These are phyloP conservation scores for Antitype chi DNA, from an alignment of 2,888 invertebrate species.

Conservation along the genomic window DNA sequence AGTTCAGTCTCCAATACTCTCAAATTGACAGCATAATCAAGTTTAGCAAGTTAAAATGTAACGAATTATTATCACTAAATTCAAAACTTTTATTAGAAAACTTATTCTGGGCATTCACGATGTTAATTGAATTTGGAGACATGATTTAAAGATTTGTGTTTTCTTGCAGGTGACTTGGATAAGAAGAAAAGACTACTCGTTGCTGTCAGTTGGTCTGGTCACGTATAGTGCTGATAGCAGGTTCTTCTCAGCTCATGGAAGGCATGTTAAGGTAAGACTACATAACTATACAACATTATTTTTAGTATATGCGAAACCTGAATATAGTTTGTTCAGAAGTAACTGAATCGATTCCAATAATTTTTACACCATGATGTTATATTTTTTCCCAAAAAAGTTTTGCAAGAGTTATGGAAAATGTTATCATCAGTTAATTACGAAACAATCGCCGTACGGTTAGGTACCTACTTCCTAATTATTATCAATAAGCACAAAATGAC, in stretches of 20 bases:
- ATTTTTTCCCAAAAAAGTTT: too few species aligned
- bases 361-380: too few species aligned
- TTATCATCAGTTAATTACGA: too few species aligned
- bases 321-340: too few species aligned
- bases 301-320: too few species aligned
- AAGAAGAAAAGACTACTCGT: constrained; percentile 92
- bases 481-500: too few species aligned
- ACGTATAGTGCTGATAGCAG: constrained; percentile 92
- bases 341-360: too few species aligned
- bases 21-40: neutral
- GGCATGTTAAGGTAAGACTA: constrained; percentile 89
- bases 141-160: neutral
- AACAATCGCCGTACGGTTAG: too few species aligned
- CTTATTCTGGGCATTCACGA: neutral
- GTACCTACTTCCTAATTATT: too few species aligned
- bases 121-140: neutral
- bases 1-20: neutral
- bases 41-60: neutral
- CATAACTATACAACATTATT: too few species aligned
- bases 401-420: too few species aligned
- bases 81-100: constrained; percentile 9
- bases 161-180: constrained; percentile 93
- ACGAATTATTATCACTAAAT: neutral
- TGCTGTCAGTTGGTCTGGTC: constrained; percentile 92
- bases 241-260: constrained; percentile 91